Evolutionary conservation across 2,888 invertebrate species (phyloP).

Genomic region (Atethmia centrago): DNA sequence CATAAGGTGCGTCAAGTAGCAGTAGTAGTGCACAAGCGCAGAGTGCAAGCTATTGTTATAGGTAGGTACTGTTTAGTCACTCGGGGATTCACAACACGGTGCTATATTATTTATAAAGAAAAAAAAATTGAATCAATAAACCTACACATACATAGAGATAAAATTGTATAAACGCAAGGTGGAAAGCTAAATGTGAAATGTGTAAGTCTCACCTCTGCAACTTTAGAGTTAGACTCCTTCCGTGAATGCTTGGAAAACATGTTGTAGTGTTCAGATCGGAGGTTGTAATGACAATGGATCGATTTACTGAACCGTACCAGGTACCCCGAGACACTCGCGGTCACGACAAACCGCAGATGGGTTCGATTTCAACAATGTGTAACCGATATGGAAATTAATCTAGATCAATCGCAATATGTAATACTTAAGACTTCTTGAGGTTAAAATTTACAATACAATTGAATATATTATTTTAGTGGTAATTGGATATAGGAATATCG

Average conservation of each 20-base stretch:
- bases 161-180: conserved; percentile 43
- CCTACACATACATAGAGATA: conserved; percentile 40
- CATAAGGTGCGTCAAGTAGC: conserved; percentile 79
- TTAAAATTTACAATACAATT: conserved; percentile 42
- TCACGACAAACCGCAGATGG: conserved; percentile 69
- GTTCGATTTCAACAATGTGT: conserved; percentile 66
- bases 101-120: conserved; percentile 46
- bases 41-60: conserved; percentile 76
- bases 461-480: conserved; percentile 49
- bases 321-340: conserved; percentile 69
- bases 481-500: conserved; percentile 53
- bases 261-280: conserved; percentile 80
- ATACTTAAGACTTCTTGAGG: conserved; percentile 63
- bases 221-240: conserved; percentile 81
- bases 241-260: conserved; percentile 89
- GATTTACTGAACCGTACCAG: conserved; percentile 76
- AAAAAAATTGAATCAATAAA: conserved; percentile 35
- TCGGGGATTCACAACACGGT: conserved; percentile 65
- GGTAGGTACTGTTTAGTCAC: conserved; percentile 74
- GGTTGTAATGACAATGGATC: conserved; percentile 80
- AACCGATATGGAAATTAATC: conserved; percentile 66
- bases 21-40: conserved; percentile 82
- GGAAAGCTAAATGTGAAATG: conserved; percentile 56
- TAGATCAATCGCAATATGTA: conserved; percentile 60
- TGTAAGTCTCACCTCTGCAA: conserved; percentile 84